Base-by-base conservation (phyloP, 92 coral and sea anemone genomes). In the Scolanthus callimorphus region DNA sequence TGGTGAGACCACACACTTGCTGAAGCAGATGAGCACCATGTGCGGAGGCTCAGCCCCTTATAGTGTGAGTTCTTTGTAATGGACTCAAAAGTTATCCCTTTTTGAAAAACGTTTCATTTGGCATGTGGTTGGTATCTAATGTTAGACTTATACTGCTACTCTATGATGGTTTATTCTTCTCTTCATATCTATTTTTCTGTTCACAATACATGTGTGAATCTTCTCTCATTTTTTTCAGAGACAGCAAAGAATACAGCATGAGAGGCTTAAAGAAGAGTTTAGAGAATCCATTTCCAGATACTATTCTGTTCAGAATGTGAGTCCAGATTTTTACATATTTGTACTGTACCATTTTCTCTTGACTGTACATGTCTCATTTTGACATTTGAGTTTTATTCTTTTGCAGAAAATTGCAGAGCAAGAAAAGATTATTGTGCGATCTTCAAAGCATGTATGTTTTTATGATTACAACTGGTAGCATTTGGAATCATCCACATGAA, bases 231-330 rank as follows among this genome's bases (percentile, higher is more conserved):
- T 39, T n/a, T 70, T 63, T 39, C 77, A 94, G 99, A 86, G 96
- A 44, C 89, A 77, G 31, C 85, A 73, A 43, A 53, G 90, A 61
- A 79, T 94, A 10, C 99, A 94, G 38, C 96, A 94, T 59, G 97
- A 94, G 51, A 59, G 95, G 28, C 70, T 94, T 1, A 94, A 94
- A 63, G 96, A 83, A 30, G 99, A 94, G 43, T 94, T 94, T 48
- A 61, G 96, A 54, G 96, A 84, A 44, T 77, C 99, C 17, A 61
- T 94, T 34, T 88, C 99, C 25, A 79, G 90, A 47, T 94, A 94
- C 76, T 85, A 80, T 64, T 77, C 96, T 61, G 74, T 84, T 29
- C 99, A 94, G 55, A 94, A 89, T 70, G 99, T 94, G 59, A 70
- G 96, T 76, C 26, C 20, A 15, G n/a, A n/a, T n/a, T n/a, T n/a